Evolutionary conservation across 2,888 invertebrate species (phyloP).

Genomic region (Resseliella maxima): DNA sequence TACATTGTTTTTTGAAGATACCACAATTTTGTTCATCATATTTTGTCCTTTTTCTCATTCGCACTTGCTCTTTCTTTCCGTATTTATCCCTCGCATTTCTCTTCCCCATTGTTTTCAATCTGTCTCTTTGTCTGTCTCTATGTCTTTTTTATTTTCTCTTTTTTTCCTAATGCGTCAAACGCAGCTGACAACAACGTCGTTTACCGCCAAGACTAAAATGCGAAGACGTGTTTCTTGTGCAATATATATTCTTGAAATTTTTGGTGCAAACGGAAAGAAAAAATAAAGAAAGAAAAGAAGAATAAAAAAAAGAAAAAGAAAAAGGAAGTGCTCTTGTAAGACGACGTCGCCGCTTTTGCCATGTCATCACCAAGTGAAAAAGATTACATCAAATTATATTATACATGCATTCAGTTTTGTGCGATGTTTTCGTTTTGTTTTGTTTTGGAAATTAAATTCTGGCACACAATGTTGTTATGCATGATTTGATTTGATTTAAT

Average conservation of each 20-base stretch:
- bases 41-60: not conserved
- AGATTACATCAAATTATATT: not conserved
- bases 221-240: not conserved
- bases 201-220: not conserved
- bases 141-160: not conserved
- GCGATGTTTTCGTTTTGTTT: not conserved
- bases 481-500: slow-evolving; percentile 40
- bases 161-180: not conserved
- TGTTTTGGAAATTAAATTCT: slow-evolving; percentile 37
- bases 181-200: not conserved
- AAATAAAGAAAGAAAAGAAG: too few relatives aligned
- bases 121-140: not conserved
- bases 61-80: not conserved
- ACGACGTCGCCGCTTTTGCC: not conserved
- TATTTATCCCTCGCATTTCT: too few relatives aligned
- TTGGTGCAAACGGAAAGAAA: not conserved
- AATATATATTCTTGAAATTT: not conserved
- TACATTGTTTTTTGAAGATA: too few relatives aligned
- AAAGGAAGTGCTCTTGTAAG: not conserved
- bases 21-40: not conserved
- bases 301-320: too few relatives aligned
- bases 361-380: slow-evolving; percentile 29
- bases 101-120: not conserved
- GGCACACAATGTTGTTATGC: not conserved
- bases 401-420: not conserved